Conservation (phyloP, 1,140 invertebrate genomes). For the Drosophila simulans region DNA sequence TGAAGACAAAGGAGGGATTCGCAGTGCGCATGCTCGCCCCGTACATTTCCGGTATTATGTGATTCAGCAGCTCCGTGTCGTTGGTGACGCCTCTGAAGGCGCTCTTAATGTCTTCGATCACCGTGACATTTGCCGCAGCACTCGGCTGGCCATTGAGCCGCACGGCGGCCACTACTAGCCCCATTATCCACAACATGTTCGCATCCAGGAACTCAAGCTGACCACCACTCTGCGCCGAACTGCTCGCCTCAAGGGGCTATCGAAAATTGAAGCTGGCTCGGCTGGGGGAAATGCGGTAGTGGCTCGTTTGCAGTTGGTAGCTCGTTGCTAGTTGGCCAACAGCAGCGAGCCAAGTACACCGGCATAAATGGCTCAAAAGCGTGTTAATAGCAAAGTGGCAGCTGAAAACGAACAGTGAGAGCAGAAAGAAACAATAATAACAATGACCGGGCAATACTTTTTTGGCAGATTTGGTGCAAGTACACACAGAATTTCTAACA, state of each 20-base stretch:
- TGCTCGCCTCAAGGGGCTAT: conserved; percentile 53
- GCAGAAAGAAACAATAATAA: conserved; percentile 38
- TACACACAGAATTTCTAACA: conserved; percentile 42
- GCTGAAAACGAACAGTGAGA: conserved; percentile 42
- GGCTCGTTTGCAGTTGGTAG: conserved; percentile 8
- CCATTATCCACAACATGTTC: conserved; percentile 33
- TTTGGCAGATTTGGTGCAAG: conserved; percentile 63
- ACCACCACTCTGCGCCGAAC: conserved; percentile 36
- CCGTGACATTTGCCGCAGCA: conserved; percentile 41
- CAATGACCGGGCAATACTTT: conserved; percentile 35
- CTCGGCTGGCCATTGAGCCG: conserved; percentile 8
- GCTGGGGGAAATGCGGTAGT: conserved; percentile 69
- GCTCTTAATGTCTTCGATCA: conserved; percentile 68
- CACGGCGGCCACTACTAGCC: conserved; percentile 4
- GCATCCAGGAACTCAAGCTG: conserved; percentile 37
- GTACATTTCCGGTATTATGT: conserved; percentile 79
- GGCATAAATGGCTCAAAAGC: conserved; percentile 66
- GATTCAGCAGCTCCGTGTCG: conserved; percentile 62
- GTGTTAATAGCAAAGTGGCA: conserved; percentile 67
- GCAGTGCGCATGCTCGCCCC: conserved; percentile 48
- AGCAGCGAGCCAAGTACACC: conserved; percentile 49
- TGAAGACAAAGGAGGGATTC: conserved; percentile 73
- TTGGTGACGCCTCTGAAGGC: conserved; percentile 75
- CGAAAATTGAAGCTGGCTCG: conserved; percentile 68
- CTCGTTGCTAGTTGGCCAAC: conserved; percentile 14